These are phyloP conservation scores for Leucoraja erinaceus DNA, from an alignment of 2,113 vertebrate species.

Conservation along the genomic window DNA sequence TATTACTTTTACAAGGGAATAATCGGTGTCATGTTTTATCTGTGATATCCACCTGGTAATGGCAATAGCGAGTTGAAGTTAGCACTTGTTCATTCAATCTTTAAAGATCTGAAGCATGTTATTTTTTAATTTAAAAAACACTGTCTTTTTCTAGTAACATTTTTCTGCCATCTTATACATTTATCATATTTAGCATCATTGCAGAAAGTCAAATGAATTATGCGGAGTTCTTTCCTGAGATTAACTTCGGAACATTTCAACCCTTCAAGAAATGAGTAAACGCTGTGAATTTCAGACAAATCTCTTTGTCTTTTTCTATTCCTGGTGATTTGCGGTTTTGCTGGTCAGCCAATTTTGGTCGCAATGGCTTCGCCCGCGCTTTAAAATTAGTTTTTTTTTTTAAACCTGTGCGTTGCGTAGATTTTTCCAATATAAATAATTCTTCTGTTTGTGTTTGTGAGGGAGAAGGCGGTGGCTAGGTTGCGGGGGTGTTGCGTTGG, in stretches of 20 bases:
- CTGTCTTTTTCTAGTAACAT: no score
- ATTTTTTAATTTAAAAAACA: neutral
- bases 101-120: no score
- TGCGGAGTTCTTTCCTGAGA: neutral
- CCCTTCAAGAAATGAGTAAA: no score
- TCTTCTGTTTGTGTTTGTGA: no score
- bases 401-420: no score
- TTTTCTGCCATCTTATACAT: neutral
- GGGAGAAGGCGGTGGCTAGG: no score
- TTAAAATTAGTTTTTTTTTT: neutral
- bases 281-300: neutral
- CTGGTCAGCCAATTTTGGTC: neutral
- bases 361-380: neutral
- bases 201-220: neutral
- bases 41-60: neutral
- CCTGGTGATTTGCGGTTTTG: neutral
- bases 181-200: neutral
- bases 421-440: neutral
- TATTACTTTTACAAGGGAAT: neutral
- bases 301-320: neutral
- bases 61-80: neutral
- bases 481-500: no score
- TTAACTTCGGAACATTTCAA: neutral
- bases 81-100: neutral
- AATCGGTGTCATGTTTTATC: slow-evolving; percentile 29